Conservation (phyloP, 2,113 vertebrate species). For the Lepus americanus region DNA sequence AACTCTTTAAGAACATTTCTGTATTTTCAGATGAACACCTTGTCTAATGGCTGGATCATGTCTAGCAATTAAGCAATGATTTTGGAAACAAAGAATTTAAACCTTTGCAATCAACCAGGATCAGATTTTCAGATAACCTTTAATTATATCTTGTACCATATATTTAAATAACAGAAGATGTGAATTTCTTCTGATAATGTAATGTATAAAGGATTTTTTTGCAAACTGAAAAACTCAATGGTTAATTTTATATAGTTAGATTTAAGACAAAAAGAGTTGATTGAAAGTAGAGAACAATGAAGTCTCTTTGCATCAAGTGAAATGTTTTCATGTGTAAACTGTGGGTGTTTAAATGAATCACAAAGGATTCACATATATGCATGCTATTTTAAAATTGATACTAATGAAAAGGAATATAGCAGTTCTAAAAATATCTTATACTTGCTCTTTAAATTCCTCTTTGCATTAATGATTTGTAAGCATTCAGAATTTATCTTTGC, state of each 20-base stretch:
- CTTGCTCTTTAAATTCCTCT: not conserved
- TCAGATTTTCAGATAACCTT: not conserved
- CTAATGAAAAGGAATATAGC: not conserved
- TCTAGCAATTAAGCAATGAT: not conserved
- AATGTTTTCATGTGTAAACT: not conserved
- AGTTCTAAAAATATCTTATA: not conserved
- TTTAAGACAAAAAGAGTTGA: not conserved
- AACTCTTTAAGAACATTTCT: not conserved
- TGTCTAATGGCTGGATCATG: not conserved
- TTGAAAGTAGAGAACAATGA: not conserved
- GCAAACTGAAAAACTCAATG: not conserved
- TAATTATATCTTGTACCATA: not conserved
- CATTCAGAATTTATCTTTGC: not conserved
- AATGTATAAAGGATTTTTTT: not conserved
- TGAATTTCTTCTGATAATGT: not conserved
- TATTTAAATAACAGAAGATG: not conserved
- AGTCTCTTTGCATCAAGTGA: not conserved
- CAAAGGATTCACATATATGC: not conserved
- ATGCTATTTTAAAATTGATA: not conserved
- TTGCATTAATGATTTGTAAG: not conserved
- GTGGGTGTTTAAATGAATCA: not conserved
- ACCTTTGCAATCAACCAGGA: not conserved
- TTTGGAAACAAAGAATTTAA: not conserved
- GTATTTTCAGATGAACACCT: conserved; percentile 10
- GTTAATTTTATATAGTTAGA: not conserved